These are phyloP conservation scores for Punctoribates punctum DNA, from an alignment of 2,888 invertebrate genomes.

Conservation along the genomic window DNA sequence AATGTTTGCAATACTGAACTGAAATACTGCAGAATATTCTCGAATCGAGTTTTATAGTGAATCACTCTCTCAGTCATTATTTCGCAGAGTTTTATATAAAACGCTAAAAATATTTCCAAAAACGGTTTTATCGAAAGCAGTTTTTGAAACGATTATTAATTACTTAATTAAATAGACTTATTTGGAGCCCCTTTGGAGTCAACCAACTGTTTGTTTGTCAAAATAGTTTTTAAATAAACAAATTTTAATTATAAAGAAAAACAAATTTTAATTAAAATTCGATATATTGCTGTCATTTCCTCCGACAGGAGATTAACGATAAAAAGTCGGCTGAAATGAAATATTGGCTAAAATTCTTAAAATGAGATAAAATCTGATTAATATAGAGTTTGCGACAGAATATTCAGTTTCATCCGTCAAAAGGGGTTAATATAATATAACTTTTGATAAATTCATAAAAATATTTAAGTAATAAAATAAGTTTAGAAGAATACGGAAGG, in stretches of 20 bases:
- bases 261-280: too few species aligned
- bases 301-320: background rate
- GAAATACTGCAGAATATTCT: constrained; percentile 14
- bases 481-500: constrained; percentile 6
- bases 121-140: constrained; percentile 10
- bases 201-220: too few species aligned
- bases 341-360: background rate
- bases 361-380: constrained; percentile 14
- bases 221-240: background rate
- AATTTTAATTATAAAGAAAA: background rate
- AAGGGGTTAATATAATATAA: background rate
- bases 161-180: background rate
- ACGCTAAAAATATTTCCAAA: constrained; percentile 11
- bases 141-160: background rate
- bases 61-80: constrained; percentile 15
- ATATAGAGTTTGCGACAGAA: constrained; percentile 2
- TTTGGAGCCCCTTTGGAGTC: background rate
- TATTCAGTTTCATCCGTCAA: background rate
- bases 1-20: background rate
- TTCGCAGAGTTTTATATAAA: background rate
- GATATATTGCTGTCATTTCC: background rate
- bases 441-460: background rate
- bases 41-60: background rate
- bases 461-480: background rate
- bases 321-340: too few species aligned